Conservation (phyloP, 2,113 vertebrate genomes). For the Cygnus atratus region DNA sequence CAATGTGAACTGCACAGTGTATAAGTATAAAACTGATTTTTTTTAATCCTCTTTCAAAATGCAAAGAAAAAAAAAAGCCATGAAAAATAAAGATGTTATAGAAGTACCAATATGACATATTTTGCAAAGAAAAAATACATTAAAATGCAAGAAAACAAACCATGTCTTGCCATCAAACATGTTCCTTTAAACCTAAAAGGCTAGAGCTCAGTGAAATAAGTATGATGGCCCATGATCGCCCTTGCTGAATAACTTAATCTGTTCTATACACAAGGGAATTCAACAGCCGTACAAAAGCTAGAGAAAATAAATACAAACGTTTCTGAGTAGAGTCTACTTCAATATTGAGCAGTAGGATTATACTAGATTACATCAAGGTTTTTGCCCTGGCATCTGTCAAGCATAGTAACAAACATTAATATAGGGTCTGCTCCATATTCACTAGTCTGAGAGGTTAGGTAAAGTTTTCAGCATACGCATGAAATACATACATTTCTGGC, state of each 20-base stretch:
- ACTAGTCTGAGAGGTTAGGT: not conserved
- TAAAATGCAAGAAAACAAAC: not conserved
- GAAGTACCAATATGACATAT: not conserved
- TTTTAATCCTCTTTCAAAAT: not conserved
- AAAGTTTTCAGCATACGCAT: not conserved
- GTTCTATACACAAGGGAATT: not conserved
- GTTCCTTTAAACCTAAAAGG: not conserved
- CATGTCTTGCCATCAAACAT: not conserved
- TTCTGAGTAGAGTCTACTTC: not conserved
- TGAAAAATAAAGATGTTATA: not conserved
- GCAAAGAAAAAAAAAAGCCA: not conserved
- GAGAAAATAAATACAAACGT: not conserved
- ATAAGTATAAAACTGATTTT: not conserved
- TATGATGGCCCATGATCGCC: not conserved
- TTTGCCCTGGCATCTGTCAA: conserved; percentile 60
- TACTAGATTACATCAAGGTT: conserved; percentile 47
- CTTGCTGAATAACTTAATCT: not conserved
- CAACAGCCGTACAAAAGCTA: not conserved
- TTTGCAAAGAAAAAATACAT: not conserved
- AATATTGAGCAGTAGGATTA: conserved; percentile 9
- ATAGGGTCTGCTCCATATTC: not conserved
- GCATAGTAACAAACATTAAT: conserved; percentile 30
- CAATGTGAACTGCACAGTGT: not conserved
- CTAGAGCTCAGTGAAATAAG: not conserved
- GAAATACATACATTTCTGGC: not conserved